phyloP scores from a whole-genome alignment of 2,797 vertebrate species.

The Sebastolobus alascanus region DNA sequence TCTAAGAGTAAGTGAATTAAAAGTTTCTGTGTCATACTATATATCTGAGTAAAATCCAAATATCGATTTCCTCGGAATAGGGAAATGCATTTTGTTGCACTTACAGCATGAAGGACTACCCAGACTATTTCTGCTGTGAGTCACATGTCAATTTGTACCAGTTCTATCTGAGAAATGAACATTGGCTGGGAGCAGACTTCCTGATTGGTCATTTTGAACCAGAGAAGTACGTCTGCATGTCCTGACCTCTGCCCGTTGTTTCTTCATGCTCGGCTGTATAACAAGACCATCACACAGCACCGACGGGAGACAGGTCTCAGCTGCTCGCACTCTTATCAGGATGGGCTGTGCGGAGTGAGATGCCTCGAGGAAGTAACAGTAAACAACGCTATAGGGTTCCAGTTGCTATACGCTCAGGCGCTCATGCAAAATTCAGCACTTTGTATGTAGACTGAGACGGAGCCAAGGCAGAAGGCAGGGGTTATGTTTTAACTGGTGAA shows the following conservation, averaged over 20 bases:
- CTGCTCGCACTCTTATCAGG: slow-evolving; percentile 73
- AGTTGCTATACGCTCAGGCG: slow-evolving; percentile 73
- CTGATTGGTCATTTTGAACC: slow-evolving; percentile 79
- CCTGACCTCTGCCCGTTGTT: slow-evolving; percentile 76
- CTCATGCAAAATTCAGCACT: slow-evolving; percentile 83
- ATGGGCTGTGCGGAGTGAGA: slow-evolving; percentile 70
- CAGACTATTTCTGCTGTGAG: slow-evolving; percentile 58
- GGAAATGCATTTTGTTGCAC: slow-evolving; percentile 45
- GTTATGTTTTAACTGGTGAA: slow-evolving; percentile 76
- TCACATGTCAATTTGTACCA: slow-evolving; percentile 69
- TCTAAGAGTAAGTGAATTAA: slow-evolving; percentile 15
- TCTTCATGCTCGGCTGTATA: slow-evolving; percentile 77
- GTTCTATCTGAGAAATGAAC: slow-evolving; percentile 59
- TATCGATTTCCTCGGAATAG: slow-evolving; percentile 40
- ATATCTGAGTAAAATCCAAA: slow-evolving; percentile 25
- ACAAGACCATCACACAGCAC: slow-evolving; percentile 74
- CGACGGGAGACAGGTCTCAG: slow-evolving; percentile 73
- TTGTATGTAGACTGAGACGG: slow-evolving; percentile 69
- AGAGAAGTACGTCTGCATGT: slow-evolving; percentile 67
- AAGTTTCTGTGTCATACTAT: slow-evolving; percentile 35
- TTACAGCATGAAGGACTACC: slow-evolving; percentile 43
- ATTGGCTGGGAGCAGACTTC: slow-evolving; percentile 66
- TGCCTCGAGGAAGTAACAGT: slow-evolving; percentile 90
- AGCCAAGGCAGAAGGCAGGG: slow-evolving; percentile 64
- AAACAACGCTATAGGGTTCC: slow-evolving; percentile 85